These are phyloP conservation scores for Athalia circularis DNA, from an alignment of 2,888 invertebrate genomes.

Conservation along the genomic window DNA sequence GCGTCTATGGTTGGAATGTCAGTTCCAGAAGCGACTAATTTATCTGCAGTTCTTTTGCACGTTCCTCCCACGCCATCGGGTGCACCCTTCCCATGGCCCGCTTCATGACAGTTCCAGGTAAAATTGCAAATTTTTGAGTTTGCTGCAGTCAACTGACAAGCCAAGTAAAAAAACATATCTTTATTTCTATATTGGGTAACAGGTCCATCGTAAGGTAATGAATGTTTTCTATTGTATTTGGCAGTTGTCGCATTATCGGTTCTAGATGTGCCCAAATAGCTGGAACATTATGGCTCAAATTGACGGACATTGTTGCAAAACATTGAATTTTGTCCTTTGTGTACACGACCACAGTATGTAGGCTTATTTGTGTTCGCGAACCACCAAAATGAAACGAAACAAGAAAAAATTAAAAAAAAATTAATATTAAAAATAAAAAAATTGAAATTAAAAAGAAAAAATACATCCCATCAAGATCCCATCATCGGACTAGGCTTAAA, in stretches of 20 bases:
- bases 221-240: conserved; percentile 56
- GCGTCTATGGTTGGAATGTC: no score
- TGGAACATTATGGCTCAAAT: conserved; percentile 59
- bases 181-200: conserved; percentile 66
- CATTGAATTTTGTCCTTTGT: neutral
- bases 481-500: no score
- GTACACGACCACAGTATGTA: conserved; percentile 52
- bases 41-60: no score
- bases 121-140: no score
- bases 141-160: neutral
- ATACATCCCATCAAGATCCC: no score
- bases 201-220: conserved; percentile 67
- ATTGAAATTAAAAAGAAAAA: no score
- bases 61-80: no score
- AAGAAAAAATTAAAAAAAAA: no score
- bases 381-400: conserved; percentile 51
- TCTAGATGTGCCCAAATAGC: conserved; percentile 63
- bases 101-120: no score
- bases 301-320: conserved; percentile 57
- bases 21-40: no score
- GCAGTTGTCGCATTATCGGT: conserved; percentile 55
- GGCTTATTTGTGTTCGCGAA: conserved; percentile 49
- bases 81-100: no score
- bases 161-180: conserved; percentile 62
- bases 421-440: no score